Evolutionary conservation across 2,113 vertebrate species (phyloP).

Genomic region (Osmerus eperlanus): DNA sequence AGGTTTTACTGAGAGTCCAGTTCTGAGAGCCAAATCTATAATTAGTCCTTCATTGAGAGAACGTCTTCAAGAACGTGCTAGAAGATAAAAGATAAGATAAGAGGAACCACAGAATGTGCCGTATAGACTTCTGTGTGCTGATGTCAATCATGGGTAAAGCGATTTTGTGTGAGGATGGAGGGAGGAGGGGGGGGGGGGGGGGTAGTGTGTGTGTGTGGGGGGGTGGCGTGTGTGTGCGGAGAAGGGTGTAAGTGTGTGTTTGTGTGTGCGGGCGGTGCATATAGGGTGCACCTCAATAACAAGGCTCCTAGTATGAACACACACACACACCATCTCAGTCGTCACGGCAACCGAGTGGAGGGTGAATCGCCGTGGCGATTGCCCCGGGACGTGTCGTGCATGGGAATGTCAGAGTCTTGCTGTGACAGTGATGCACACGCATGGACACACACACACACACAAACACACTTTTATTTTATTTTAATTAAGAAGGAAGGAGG

Average conservation of each 20-base stretch:
- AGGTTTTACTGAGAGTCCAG: too few species aligned
- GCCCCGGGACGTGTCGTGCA: conserved; percentile 70
- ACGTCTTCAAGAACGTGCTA: background rate
- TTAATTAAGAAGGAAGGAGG: conserved; percentile 8
- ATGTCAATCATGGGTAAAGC: background rate
- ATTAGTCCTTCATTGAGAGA: too few species aligned
- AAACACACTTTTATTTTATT: background rate
- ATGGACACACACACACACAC: conserved; percentile 6
- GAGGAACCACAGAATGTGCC: background rate
- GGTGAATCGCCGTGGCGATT: conserved; percentile 66
- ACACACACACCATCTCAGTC: conserved; percentile 47
- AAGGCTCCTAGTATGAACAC: conserved; percentile 37
- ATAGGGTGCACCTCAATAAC: conserved; percentile 25
- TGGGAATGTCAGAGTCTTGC: conserved; percentile 58
- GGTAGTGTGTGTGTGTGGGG: background rate
- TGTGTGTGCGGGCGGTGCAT: conserved; percentile 1
- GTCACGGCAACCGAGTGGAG: conserved; percentile 76
- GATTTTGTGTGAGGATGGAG: background rate
- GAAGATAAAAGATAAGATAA: background rate
- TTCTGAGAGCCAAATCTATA: too few species aligned
- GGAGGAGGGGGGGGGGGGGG: background rate
- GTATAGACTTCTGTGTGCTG: background rate
- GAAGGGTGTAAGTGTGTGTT: background rate
- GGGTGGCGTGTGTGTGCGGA: background rate
- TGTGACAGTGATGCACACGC: conserved; percentile 29